Evolutionary conservation across 2,888 invertebrate species (phyloP), one percentile per base, ranked within the genome.

Genomic region (Nomada fucata): DNA sequence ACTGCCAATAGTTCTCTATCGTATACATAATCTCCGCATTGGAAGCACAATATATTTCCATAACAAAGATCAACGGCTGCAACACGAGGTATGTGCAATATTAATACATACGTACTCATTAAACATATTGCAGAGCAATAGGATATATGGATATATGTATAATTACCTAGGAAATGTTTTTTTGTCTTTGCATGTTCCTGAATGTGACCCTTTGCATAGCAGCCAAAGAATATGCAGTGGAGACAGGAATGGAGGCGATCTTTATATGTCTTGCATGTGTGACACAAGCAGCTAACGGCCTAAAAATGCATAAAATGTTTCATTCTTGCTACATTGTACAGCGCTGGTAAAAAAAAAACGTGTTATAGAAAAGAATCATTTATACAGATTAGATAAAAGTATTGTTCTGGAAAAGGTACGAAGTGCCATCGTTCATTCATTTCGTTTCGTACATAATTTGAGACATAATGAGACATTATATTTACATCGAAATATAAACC

Each of bases 141-240:
- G 11, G 10, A 36, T 42, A 36, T 55, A 60, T 47, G 11, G 36
- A 3, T 7, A 9, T 2, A 60, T 47, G 11, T 50, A 5, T 9
- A 15, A 88, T 91, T 94, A 96, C 96, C 95, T 86, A 98, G 95
- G 90, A 96, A 95, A 94, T 99, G 99, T 90, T 97, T 96, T 90
- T 97, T 97, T 61, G 95, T 95, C 91, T 96, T 96, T 67, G 97
- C 96, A 94, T 99, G 99, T 74, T 97, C 97, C 90, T 97, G 96
- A 86, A 98, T 97, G 93, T 99, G 99, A 76, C 96, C 95, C 29
- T 96, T 96, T 36, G 91, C 93, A 89, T 97, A 97, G 93, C 99
- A 99, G 70, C 97, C 99, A 94, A 99, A 98, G 94, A 96, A 98
- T 89, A 98, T 97, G 94, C 99, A 99, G 90, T 98, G 97, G 79